These are phyloP conservation scores for Pyrocoelia pectoralis DNA, from an alignment of 2,888 invertebrate genomes.

Conservation along the genomic window DNA sequence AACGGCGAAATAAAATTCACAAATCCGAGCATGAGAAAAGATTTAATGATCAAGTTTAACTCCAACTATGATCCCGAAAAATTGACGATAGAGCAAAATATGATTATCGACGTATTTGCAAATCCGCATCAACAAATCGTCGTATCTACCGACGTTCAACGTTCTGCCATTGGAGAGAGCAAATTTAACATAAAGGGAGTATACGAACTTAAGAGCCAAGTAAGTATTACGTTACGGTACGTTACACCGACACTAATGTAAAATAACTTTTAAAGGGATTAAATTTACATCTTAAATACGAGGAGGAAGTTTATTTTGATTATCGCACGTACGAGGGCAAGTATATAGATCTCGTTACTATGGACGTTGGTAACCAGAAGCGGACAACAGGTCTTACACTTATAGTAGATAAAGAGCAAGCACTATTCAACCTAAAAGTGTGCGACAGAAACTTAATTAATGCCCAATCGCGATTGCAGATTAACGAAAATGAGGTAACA, in stretches of 20 bases:
- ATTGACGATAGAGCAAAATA: slow-evolving; percentile 54
- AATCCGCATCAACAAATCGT: slow-evolving; percentile 66
- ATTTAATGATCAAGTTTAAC: slow-evolving; percentile 49
- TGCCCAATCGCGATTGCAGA: slow-evolving; percentile 60
- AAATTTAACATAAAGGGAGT: slow-evolving; percentile 59
- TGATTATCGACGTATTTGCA: slow-evolving; percentile 68
- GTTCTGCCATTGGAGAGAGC: slow-evolving; percentile 41
- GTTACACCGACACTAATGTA: no score
- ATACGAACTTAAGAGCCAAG: slow-evolving; percentile 61
- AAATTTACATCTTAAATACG: slow-evolving; percentile 47
- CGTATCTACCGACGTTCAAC: slow-evolving; percentile 49
- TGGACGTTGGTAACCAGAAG: slow-evolving; percentile 45
- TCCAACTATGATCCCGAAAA: slow-evolving; percentile 59
- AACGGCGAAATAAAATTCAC: slow-evolving; percentile 69
- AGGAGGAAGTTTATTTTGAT: slow-evolving; percentile 41
- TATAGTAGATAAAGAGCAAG: slow-evolving; percentile 43
- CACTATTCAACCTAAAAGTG: slow-evolving; percentile 50
- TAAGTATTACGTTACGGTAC: no score
- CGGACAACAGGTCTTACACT: slow-evolving; percentile 43
- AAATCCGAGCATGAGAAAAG: slow-evolving; percentile 72
- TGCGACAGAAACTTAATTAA: slow-evolving; percentile 65
- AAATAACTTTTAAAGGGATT: slow-evolving; percentile 49
- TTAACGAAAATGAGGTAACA: slow-evolving; percentile 64
- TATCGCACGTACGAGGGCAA: slow-evolving; percentile 33
- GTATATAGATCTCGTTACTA: slow-evolving; percentile 37